These are phyloP conservation scores for Celastrina argiolus DNA, from an alignment of 2,888 invertebrate genomes.

Conservation along the genomic window DNA sequence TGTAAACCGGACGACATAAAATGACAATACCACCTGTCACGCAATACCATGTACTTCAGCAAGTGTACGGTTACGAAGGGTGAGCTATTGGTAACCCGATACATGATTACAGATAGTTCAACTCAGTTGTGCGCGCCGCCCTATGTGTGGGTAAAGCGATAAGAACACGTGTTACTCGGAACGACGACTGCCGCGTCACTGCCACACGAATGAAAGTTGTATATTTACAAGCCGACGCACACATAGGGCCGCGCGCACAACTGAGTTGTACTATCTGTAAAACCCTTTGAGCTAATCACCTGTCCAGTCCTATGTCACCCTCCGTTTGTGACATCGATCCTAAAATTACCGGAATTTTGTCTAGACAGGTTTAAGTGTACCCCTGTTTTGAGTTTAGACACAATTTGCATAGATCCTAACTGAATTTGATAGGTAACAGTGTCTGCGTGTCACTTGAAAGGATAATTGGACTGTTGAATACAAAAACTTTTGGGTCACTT, in stretches of 20 bases:
- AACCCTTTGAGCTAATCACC: constrained; percentile 5
- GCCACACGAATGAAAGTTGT: too few species aligned
- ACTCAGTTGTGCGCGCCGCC: too few species aligned
- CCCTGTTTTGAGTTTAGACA: not conserved
- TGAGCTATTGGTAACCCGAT: not conserved
- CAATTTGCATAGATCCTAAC: not conserved
- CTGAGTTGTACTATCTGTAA: too few species aligned
- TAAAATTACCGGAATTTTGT: not conserved
- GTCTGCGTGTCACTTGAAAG: too few species aligned
- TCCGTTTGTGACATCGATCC: constrained; percentile 10
- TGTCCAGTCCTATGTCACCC: not conserved
- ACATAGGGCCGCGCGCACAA: too few species aligned
- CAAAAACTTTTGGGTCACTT: too few species aligned
- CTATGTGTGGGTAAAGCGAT: too few species aligned
- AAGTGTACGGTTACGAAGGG: not conserved
- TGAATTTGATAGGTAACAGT: not conserved
- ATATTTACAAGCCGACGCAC: too few species aligned
- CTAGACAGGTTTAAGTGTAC: not conserved
- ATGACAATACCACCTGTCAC: not conserved
- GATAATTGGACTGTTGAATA: too few species aligned
- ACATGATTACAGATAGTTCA: too few species aligned
- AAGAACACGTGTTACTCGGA: too few species aligned
- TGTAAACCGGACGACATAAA: not conserved
- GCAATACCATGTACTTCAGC: not conserved
- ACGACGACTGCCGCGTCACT: too few species aligned